Base-by-base conservation (phyloP, 53 echinoderm and acorn worm genomes). In the Astropecten irregularis region DNA sequence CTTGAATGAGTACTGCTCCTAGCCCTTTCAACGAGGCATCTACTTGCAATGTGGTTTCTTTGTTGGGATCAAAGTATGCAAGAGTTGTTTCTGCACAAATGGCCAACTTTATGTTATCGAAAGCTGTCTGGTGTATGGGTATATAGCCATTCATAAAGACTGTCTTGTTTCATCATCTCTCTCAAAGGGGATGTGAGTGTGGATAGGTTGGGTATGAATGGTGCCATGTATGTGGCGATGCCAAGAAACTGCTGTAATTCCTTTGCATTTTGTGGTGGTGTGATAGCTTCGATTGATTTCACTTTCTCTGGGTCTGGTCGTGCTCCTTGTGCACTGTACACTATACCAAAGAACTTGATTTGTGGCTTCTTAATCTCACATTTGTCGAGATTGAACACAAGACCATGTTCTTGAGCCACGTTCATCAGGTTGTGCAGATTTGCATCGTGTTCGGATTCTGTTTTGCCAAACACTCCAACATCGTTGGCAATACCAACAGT, bases 401-500 rank as follows among this genome's bases (percentile, higher is more conserved):
- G 38, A 1, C 82, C 83, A 49, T 71, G 73, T 36, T 82, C 20
- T 0, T 40, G 3, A 14, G 88, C 82, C 3, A 25, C 53, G 28
- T 61, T 47, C 83, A 83, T 83, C 39, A 82, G 32, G 37, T 67
- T 20, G 26, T 67, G 67, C 4, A 54, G 55, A 20, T 54, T 54
- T 54, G 8, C 20, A 19, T 29, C 11, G 34, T 29, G 34, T 2
- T 62, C 32, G 1, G 1, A 2, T 32, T 62, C 32, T 31, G 63
- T 62, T 9, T 21, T 30, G 63, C 63, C 30, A 32, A 32, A 62
- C 2, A 62, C 63, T 39, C 36, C 82, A 9, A 93, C 68, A 36
- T 87, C 84, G 47, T 90, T 84, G 14, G 87, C 87, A 9, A 93
- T 93, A 4, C 86, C 74, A n/a, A 82, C 30, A 11, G 61, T 61